Base-by-base conservation (phyloP, 2,113 vertebrate species). In the Halcyon malimbica region DNA sequence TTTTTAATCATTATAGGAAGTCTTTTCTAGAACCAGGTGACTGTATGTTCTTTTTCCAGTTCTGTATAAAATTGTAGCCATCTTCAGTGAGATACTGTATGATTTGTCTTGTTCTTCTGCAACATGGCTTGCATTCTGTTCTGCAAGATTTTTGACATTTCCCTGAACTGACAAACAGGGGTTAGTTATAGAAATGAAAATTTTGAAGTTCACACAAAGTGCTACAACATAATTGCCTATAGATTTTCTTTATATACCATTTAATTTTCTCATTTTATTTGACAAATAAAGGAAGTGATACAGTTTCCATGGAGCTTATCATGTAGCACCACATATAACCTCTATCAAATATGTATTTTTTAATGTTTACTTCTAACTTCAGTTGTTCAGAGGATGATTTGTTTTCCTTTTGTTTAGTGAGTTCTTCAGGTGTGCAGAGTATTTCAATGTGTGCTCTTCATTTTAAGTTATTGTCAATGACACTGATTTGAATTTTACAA, bases 181-280 rank as follows among this genome's bases (percentile, higher is more conserved):
- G 75, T 89, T 75, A 89, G 44, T 42, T 80, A 88, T 44, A 79
- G 33, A 96, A 95, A 78, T 76, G 37, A 90, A 96, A 93, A 93
- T 6, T 6, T 20, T 64, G 33, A 53, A 53, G 31, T 77, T 85
- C 75, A 87, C 56, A 63, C 42, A 39, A 56, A 28, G 35, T 44
- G 28, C 73, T 78, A 48, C 23, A 78, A 87, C 21, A 29, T 67
- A 69, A 62, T 15, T 77, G 48, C 76, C 42, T 82, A 28, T 41
- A 87, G 73, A 68, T 90, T 89, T 93, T 78, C 37, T 86, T 83
- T 78, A 87, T 46, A 53, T 23, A 56, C 79, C 35, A 88, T 81
- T 90, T 91, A 41, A 57, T 91, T 83, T 90, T 93, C 57, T 84
- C 25, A 86, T 87, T 84, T 90, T 50, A 39, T 57, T 84, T 82